Percentiles rank a stretch among this genome's conserved stretches.
Evolutionary conservation across 30 jellyfish, hydroid and myxozoan species (phyloP).

Genomic region (Morbakka virulenta): DNA sequence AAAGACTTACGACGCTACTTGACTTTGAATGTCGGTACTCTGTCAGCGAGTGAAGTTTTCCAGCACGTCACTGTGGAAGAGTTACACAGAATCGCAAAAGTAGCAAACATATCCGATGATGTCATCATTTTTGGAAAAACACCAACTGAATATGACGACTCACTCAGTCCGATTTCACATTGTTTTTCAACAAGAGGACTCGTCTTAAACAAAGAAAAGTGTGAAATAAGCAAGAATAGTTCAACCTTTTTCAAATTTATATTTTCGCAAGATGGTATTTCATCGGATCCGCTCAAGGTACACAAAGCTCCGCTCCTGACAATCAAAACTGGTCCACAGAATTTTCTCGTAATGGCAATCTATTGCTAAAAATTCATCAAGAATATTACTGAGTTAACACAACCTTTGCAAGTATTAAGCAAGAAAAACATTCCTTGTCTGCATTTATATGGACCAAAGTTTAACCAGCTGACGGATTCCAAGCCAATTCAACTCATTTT

Average conservation of each 20-base stretch:
- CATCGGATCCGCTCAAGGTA: neutral
- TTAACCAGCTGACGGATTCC: conserved; percentile 4
- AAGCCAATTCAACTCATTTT: conserved; percentile 4
- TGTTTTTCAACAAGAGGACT: neutral
- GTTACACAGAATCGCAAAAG: conserved; percentile 5
- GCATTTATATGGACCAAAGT: conserved; percentile 8
- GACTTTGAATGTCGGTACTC: conserved; percentile 1
- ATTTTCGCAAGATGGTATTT: neutral
- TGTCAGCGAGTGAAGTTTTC: conserved; percentile 16
- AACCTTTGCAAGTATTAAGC: too few species aligned
- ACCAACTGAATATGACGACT: neutral
- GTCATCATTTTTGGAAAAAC: conserved; percentile 1
- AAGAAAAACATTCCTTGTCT: too few species aligned
- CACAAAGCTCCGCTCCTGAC: neutral
- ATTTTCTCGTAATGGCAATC: neutral
- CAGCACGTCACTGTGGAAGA: conserved; percentile 23
- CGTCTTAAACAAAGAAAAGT: neutral
- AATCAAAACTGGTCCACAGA: neutral
- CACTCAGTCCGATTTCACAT: neutral
- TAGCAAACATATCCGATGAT: conserved; percentile 3
- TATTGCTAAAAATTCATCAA: neutral
- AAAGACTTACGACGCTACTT: neutral
- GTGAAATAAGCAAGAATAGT: neutral
- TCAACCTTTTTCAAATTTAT: neutral
- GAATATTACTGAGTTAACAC: neutral